Evolutionary conservation across 2,797 vertebrate genomes (phyloP).

Genomic region (Parauchenoglanis ngamensis): DNA sequence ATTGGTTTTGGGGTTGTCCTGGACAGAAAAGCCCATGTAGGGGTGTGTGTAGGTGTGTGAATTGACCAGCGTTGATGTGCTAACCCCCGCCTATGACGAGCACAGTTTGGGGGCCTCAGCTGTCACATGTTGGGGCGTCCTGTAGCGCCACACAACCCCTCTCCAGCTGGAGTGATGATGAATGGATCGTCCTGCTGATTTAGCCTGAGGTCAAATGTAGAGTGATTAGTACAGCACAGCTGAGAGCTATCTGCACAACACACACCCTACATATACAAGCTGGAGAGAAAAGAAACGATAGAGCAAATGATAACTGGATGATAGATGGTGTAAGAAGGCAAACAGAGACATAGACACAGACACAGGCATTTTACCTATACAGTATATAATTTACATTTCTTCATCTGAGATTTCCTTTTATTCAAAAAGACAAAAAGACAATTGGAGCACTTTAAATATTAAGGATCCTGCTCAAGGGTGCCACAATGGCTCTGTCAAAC

Average conservation of each 20-base stretch:
- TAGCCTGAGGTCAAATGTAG: constrained; percentile 58
- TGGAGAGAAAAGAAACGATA: constrained; percentile 9
- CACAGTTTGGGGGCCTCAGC: constrained; percentile 53
- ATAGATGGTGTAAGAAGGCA: constrained; percentile 10
- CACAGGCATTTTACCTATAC: neutral
- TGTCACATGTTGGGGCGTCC: constrained; percentile 57
- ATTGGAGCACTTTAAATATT: neutral
- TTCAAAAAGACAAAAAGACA: neutral
- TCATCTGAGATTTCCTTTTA: neutral
- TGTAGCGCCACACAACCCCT: constrained; percentile 45
- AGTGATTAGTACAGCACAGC: constrained; percentile 59
- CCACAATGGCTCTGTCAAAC: neutral
- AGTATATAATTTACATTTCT: neutral
- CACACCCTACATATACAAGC: constrained; percentile 29
- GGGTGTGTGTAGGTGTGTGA: constrained; percentile 46
- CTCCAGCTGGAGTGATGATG: constrained; percentile 55
- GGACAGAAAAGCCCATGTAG: constrained; percentile 23
- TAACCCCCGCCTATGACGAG: constrained; percentile 18
- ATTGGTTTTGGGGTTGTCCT: constrained; percentile 27
- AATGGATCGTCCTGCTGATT: constrained; percentile 59
- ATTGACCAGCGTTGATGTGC: constrained; percentile 22
- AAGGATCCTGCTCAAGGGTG: neutral
- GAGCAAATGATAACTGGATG: constrained; percentile 8
- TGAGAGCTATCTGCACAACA: constrained; percentile 53
- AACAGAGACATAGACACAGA: neutral